phyloP scores from a whole-genome alignment of 2,888 invertebrate genomes.

The Dicyrtoma fusca region DNA sequence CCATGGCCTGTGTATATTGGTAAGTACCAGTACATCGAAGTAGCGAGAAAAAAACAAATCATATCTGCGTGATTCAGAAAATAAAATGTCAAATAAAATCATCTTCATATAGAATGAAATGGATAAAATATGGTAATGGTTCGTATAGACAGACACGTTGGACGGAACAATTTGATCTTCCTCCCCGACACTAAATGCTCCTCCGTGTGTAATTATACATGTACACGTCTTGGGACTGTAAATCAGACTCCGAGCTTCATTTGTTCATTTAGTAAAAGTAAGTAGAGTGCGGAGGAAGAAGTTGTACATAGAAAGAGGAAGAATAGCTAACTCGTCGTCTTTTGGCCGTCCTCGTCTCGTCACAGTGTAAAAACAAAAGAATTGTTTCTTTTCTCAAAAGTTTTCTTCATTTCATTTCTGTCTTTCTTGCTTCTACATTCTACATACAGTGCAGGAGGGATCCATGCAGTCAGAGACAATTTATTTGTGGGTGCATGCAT shows the following conservation, averaged over 20 bases:
- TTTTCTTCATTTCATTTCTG: constrained; percentile 7
- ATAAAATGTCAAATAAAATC: neutral
- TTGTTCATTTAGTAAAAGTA: neutral
- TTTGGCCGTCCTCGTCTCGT: neutral
- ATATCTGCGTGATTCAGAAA: neutral
- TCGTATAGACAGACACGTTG: too few species aligned
- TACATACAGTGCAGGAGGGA: too few species aligned
- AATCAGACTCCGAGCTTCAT: neutral
- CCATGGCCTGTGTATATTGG: neutral
- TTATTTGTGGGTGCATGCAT: too few species aligned
- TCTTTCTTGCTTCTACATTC: too few species aligned
- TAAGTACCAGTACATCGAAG: neutral
- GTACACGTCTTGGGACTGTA: neutral
- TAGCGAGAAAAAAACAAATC: neutral
- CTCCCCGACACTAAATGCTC: too few species aligned
- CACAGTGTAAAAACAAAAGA: constrained; percentile 39
- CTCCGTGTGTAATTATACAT: neutral
- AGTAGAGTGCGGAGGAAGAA: neutral
- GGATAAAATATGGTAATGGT: neutral
- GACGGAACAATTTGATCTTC: too few species aligned
- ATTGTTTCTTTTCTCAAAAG: constrained; percentile 40
- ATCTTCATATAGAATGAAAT: constrained; percentile 10
- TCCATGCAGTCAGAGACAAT: too few species aligned
- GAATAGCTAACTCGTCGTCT: constrained; percentile 13
- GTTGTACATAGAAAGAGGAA: neutral